These are phyloP conservation scores for Sinocyclocheilus grahami DNA, from an alignment of 2,113 vertebrate species.

Conservation along the genomic window DNA sequence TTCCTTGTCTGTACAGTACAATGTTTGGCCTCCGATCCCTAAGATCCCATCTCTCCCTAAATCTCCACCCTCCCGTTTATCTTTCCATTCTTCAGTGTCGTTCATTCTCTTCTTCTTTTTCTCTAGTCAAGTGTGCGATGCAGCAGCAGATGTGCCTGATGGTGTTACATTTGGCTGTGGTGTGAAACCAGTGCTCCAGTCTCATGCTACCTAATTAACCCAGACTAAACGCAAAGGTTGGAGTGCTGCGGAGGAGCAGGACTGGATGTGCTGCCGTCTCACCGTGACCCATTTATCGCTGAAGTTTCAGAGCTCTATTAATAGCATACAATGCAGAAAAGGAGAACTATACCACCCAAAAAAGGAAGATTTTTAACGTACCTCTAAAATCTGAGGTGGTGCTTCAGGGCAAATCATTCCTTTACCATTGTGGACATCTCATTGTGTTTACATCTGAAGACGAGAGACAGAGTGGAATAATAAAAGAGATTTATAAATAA, in stretches of 20 bases:
- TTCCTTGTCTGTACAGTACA: background rate
- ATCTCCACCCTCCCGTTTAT: background rate
- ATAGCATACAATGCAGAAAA: slow-evolving; percentile 33
- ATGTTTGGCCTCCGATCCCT: background rate
- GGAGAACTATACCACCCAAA: background rate
- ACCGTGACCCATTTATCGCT: slow-evolving; percentile 45
- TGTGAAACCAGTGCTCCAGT: background rate
- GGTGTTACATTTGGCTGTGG: background rate
- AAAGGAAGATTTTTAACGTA: background rate
- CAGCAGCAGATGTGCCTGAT: background rate
- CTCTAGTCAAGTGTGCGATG: background rate
- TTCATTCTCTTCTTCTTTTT: background rate
- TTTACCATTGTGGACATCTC: background rate
- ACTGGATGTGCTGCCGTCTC: background rate
- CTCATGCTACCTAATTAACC: slow-evolving; percentile 39
- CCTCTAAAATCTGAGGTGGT: background rate
- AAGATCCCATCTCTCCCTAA: background rate
- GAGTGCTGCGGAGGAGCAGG: background rate
- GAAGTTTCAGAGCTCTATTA: slow-evolving; percentile 30
- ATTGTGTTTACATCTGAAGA: slow-evolving; percentile 30
- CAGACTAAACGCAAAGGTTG: slow-evolving; percentile 19
- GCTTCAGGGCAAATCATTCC: background rate
- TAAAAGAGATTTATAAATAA: slow-evolving; percentile 17
- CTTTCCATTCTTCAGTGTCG: background rate
- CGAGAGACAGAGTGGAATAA: background rate